Conservation (phyloP, 1,140 invertebrate species). For the Drosophila rufa region DNA sequence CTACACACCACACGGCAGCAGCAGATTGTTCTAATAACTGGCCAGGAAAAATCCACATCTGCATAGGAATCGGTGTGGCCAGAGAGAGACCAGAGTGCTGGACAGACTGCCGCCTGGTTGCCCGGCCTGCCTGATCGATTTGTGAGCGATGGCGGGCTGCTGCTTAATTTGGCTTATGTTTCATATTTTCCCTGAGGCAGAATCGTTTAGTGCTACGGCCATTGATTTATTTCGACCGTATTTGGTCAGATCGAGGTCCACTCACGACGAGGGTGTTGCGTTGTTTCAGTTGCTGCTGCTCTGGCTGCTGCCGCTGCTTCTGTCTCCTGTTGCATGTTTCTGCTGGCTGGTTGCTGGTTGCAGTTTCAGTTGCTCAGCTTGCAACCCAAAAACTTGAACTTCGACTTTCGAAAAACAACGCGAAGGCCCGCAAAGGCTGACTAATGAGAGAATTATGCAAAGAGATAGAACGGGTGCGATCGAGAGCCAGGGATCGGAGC, state of each 20-base stretch:
- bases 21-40: constrained; percentile 33
- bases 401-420: constrained; percentile 73
- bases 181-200: constrained; percentile 61
- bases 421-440: constrained; percentile 49
- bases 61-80: constrained; percentile 16
- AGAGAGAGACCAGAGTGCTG: not conserved
- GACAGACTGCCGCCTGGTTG: not conserved
- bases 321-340: constrained; percentile 20
- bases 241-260: constrained; percentile 50
- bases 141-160: constrained; percentile 55
- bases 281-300: constrained; percentile 13
- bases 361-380: constrained; percentile 48
- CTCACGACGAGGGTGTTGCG: constrained; percentile 54
- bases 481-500: constrained; percentile 14
- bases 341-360: constrained; percentile 19
- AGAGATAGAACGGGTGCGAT: constrained; percentile 63
- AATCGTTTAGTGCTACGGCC: constrained; percentile 59
- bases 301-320: constrained; percentile 1
- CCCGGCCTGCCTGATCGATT: constrained; percentile 60
- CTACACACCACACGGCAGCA: not conserved
- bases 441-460: constrained; percentile 79
- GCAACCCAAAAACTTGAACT: constrained; percentile 64
- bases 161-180: constrained; percentile 58
- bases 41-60: constrained; percentile 4
- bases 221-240: constrained; percentile 62